Evolutionary conservation across 2,888 invertebrate species (phyloP).

Genomic region (Hemistola chrysoprasaria): DNA sequence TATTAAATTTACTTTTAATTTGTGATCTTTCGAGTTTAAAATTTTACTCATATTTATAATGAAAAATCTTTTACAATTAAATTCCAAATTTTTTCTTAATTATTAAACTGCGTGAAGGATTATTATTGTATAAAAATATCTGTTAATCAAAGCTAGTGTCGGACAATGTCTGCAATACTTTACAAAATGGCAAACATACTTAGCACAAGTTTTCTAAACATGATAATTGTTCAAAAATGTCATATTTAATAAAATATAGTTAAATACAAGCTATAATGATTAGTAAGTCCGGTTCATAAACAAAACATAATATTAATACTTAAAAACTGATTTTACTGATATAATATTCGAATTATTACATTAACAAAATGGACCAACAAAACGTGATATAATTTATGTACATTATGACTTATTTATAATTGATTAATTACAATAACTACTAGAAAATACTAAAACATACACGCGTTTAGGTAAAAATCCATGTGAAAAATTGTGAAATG

Average conservation of each 20-base stretch:
- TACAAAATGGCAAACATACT: constrained; percentile 1
- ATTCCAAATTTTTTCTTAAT: no score
- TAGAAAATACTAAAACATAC: constrained; percentile 16
- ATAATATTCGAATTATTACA: constrained; percentile 58
- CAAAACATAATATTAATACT: constrained; percentile 53
- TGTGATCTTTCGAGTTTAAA: no score
- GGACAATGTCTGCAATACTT: no score
- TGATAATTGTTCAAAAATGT: constrained; percentile 10
- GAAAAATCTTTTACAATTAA: no score
- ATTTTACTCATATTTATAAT: no score
- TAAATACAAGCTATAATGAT: constrained; percentile 50
- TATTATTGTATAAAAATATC: no score
- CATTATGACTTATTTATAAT: constrained; percentile 49
- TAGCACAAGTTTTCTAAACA: constrained; percentile 4
- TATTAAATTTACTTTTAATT: no score
- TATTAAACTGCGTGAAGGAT: no score
- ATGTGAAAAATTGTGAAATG: constrained; percentile 44
- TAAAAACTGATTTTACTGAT: constrained; percentile 45
- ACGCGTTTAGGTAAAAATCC: constrained; percentile 34
- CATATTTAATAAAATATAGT: constrained; percentile 37
- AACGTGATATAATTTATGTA: constrained; percentile 65
- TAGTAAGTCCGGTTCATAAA: constrained; percentile 63
- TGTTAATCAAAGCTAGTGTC: no score
- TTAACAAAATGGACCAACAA: constrained; percentile 63
- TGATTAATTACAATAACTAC: constrained; percentile 9